Evolutionary conservation across 2,888 invertebrate species (phyloP).

Genomic region (Lypha dubia): DNA sequence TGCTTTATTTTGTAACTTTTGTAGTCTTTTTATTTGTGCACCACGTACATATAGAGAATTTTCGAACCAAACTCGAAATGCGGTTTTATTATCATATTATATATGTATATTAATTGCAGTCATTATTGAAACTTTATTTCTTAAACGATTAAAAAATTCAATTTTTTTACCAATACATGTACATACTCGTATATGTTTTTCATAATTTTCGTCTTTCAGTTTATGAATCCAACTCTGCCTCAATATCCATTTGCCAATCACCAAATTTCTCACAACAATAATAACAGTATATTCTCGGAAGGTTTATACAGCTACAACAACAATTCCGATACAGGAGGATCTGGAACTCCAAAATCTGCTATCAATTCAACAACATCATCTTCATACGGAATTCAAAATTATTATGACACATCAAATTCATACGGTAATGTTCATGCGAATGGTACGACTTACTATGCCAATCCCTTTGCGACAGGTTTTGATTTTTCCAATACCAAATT

Average conservation of each 20-base stretch:
- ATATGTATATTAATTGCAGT: too few species aligned
- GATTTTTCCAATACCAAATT: conserved; percentile 79
- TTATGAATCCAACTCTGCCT: conserved; percentile 39
- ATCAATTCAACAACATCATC: not conserved
- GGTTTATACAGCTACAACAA: conserved; percentile 42
- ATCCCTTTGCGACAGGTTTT: conserved; percentile 78
- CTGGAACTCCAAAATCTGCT: not conserved
- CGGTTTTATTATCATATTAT: too few species aligned
- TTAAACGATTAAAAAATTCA: too few species aligned
- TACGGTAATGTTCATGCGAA: conserved; percentile 46
- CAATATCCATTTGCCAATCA: conserved; percentile 49
- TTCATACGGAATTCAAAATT: conserved; percentile 15
- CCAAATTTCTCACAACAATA: conserved; percentile 27
- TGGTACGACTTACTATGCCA: conserved; percentile 72
- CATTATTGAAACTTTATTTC: too few species aligned
- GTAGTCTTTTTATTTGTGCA: too few species aligned
- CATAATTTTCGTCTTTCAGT: conserved; percentile 40
- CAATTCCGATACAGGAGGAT: conserved; percentile 13
- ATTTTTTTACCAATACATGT: too few species aligned
- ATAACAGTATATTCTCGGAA: conserved; percentile 55
- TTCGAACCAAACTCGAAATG: too few species aligned
- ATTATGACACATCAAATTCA: conserved; percentile 35
- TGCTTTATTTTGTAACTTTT: too few species aligned
- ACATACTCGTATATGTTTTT: too few species aligned
- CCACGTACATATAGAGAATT: too few species aligned